Base-by-base conservation (phyloP, 2,888 invertebrate species). In the Macaria liturata region DNA sequence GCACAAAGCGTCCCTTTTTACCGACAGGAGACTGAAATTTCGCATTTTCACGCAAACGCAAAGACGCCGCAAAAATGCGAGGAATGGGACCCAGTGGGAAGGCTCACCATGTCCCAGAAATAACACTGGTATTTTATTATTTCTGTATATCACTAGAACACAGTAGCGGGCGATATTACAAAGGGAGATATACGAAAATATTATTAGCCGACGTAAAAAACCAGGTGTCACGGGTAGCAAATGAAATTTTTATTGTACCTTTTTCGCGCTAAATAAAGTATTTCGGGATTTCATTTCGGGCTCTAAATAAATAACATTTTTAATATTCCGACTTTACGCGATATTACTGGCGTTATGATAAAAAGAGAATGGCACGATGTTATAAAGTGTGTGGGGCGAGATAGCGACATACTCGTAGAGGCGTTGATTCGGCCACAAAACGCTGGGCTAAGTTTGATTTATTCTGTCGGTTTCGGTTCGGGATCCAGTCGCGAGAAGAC, bases 21-120 rank as follows among this genome's bases (percentile, higher is more conserved):
- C 74, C 68, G 71, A 72, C 67, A 68, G 71, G 74, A 71, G 72
- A 77, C 75, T 73, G 71, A 78, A 80, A 80, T 78, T 81, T 78
- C 75, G 72, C 71, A 81, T 81, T 81, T 80, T 74, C 78, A 65
- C 65, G 71, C 71, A 69, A 72, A 72, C 66, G 73, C 75, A 81
- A 79, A 83, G 77, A 75, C 74, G 73, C 82, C 83, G 75, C 82
- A 81, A 80, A 82, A 83, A 83, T 83, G 80, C 71, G 72, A 79
- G 74, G 78, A 81, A 80, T 80, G 76, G 8, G 67, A 66, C 72
- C 71, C 68, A 57, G 56, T 59, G 53, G 64, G 66, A 61, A 65
- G 59, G 69, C 69, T 68, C 64, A 20, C 57, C 56, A 54, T 60
- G 71, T 67, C 64, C 69, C 73, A 65, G 62, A 75, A 72, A 77